Conservation (phyloP, 2,888 invertebrate species). For the Danaus chrysippus region DNA sequence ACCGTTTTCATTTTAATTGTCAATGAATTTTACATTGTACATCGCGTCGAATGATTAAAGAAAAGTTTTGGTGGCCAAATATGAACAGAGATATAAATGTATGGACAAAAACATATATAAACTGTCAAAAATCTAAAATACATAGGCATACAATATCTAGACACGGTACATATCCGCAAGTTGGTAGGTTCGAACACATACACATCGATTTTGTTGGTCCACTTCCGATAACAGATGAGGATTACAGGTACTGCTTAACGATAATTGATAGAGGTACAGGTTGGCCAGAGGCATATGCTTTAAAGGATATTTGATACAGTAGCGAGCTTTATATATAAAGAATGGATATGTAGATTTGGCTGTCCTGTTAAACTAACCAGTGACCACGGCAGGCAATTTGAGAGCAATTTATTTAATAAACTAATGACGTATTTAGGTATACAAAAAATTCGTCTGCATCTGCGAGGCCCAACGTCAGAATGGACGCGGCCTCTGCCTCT, state of each 20-base stretch:
- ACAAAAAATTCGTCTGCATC: too few relatives aligned
- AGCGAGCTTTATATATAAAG: constrained; percentile 27
- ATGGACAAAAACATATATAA: background rate
- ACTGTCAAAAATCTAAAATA: too few relatives aligned
- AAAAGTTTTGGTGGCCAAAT: background rate
- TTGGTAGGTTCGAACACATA: background rate
- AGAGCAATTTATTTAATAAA: too few relatives aligned
- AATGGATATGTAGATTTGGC: constrained; percentile 32
- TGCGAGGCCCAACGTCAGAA: too few relatives aligned
- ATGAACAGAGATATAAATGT: constrained; percentile 1
- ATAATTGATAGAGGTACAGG: constrained; percentile 33
- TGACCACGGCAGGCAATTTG: constrained; percentile 30
- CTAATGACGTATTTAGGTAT: too few relatives aligned
- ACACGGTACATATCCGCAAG: background rate
- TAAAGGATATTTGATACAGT: constrained; percentile 24
- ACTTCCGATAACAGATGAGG: background rate
- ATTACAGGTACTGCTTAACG: constrained; percentile 15
- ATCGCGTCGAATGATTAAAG: background rate
- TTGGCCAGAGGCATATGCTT: constrained; percentile 36
- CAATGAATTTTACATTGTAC: too few relatives aligned
- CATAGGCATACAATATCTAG: too few relatives aligned
- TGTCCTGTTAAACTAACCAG: constrained; percentile 27
- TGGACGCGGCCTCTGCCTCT: too few relatives aligned
- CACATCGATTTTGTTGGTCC: constrained; percentile 6
- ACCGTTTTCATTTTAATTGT: too few relatives aligned